These are phyloP conservation scores for Oryzias celebensis DNA, from an alignment of 2,113 vertebrate genomes.

Conservation along the genomic window DNA sequence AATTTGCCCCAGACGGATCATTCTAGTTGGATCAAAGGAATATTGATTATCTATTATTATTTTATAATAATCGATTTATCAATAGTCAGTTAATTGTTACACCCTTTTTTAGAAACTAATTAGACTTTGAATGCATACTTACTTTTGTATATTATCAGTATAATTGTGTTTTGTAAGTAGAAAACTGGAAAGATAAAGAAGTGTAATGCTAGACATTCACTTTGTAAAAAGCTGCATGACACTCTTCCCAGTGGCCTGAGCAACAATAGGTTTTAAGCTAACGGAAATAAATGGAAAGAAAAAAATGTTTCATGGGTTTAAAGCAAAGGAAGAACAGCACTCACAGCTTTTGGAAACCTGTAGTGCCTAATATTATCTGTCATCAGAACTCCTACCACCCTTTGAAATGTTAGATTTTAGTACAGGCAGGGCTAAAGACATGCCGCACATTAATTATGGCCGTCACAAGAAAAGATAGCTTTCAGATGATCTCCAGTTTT, in stretches of 20 bases:
- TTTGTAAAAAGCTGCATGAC: conserved; percentile 38
- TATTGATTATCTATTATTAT: too few species aligned
- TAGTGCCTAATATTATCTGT: conserved; percentile 17
- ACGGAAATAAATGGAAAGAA: conserved; percentile 18
- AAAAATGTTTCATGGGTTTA: not conserved
- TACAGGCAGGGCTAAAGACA: conserved; percentile 26
- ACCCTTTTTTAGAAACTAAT: too few species aligned
- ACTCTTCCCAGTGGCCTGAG: conserved; percentile 49
- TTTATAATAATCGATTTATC: too few species aligned
- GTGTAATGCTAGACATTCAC: conserved; percentile 32
- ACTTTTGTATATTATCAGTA: too few species aligned
- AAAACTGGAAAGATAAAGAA: conserved; percentile 19
- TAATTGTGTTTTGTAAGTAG: conserved; percentile 8
- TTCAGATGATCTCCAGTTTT: conserved; percentile 20
- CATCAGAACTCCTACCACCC: conserved; percentile 17
- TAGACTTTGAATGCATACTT: too few species aligned
- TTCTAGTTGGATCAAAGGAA: too few species aligned
- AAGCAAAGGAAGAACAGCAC: conserved; percentile 5
- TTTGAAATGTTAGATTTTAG: conserved; percentile 18
- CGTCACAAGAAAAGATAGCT: conserved; percentile 16
- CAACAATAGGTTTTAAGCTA: conserved; percentile 59
- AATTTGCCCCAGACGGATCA: too few species aligned
- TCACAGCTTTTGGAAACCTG: conserved; percentile 18
- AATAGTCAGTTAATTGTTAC: too few species aligned
- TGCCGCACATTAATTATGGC: conserved; percentile 31